phyloP scores from a whole-genome alignment of 2,113 vertebrate genomes.

The Synodontis membranacea region DNA sequence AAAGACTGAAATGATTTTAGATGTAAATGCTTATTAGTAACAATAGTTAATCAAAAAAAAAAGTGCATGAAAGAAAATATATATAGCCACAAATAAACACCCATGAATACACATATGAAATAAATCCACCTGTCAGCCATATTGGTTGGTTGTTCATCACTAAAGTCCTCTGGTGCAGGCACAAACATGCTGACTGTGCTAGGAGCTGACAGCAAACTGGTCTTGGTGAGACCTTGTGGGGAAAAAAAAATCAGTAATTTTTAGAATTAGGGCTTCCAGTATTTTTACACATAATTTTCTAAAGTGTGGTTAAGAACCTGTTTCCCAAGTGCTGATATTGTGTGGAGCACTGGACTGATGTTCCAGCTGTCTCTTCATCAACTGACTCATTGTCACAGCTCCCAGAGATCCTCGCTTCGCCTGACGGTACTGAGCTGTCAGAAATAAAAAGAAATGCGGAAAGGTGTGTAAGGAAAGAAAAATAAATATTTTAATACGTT shows the following conservation, averaged over 20 bases:
- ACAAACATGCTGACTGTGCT: slow-evolving; percentile 99
- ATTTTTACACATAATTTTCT: too few relatives aligned
- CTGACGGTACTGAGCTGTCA: slow-evolving; percentile 93
- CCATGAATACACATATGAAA: not conserved
- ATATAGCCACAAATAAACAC: not conserved
- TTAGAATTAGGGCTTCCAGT: not conserved
- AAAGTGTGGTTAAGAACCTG: slow-evolving; percentile 65
- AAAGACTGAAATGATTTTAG: not conserved
- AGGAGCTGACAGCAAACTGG: slow-evolving; percentile 92
- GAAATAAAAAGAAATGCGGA: slow-evolving; percentile 49
- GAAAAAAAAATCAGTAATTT: not conserved
- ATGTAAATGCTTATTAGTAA: not conserved
- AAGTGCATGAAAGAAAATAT: not conserved
- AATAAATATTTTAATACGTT: not conserved
- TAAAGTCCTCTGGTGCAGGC: slow-evolving; percentile 95
- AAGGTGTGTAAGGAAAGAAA: slow-evolving; percentile 3
- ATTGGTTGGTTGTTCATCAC: slow-evolving; percentile 90
- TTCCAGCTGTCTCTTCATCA: slow-evolving; percentile 98
- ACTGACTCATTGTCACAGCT: slow-evolving; percentile 94
- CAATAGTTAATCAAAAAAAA: not conserved
- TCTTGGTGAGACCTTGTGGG: slow-evolving; percentile 86
- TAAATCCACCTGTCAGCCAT: slow-evolving; percentile 90
- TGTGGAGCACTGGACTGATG: slow-evolving; percentile 97
- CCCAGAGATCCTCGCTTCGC: slow-evolving; percentile 97
- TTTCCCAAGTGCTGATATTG: slow-evolving; percentile 98